Evolutionary conservation across 92 coral and sea anemone genomes (phyloP), one percentile per base, ranked within the genome.

Genomic region (Palythoa grandiflora): DNA sequence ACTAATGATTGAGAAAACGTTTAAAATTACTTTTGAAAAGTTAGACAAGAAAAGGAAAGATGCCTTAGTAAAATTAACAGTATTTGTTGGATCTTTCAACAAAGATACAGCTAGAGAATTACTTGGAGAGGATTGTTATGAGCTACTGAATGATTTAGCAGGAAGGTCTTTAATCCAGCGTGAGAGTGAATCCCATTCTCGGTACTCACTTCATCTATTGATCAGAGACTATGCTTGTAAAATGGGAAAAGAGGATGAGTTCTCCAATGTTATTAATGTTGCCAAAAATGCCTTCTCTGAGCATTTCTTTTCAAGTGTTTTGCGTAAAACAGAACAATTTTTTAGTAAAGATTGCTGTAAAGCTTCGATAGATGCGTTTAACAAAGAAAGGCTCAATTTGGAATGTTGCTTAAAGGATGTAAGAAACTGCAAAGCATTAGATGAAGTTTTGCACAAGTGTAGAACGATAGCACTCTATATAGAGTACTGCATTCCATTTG

Each of bases 371-470:
- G 75, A 71, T 38, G 68, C 83, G 3, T 88, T 88, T 47, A 73
- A 88, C 16, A 75, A 59, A 81, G 91, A 88, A 88, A 81, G 87
- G 68, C 52, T 73, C 12, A 88, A 88, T 81, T 63, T 70, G 16
- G 91, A 88, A 37, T 80, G 76, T 9, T 38, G 68, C 10, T 63
- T 88, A 20, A 73, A 61, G 76, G 73, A 61, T 51, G 55, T 81
- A 44, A 15, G 12, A 65, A 3, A 81, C 17, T 81, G 87, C 37
- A 9, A 13, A 20, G 71, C 70, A 73, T 38, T 88, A 38, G 83
- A 6, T 17, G 9, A 6, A 1, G 20, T 12, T 37, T 38, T 88
- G 6, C 60, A 74, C 1, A 47, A 57, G 0, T 81, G 87, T 37
- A 71, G 79, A 73, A n/a, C 12, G 15, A 40, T 88, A 3, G 91